These are phyloP conservation scores for Tauraco erythrolophus DNA, from an alignment of 2,113 vertebrate genomes.

Conservation along the genomic window DNA sequence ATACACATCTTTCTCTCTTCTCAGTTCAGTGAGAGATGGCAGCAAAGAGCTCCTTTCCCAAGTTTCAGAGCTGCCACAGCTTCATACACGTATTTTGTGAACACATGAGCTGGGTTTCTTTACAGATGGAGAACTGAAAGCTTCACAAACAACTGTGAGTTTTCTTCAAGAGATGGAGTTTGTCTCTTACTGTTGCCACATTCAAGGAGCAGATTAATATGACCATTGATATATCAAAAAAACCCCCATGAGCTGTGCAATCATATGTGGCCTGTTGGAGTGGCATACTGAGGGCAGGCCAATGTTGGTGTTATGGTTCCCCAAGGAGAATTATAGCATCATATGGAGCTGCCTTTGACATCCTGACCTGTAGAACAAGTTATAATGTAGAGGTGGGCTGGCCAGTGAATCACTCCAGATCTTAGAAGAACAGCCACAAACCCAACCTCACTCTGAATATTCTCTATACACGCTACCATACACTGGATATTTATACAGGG, in stretches of 20 bases:
- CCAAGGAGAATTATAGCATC: neutral
- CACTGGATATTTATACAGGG: neutral
- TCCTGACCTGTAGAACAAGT: neutral
- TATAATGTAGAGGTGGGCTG: neutral
- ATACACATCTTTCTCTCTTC: neutral
- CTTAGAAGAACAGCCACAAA: neutral
- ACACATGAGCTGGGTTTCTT: neutral
- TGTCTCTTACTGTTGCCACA: neutral
- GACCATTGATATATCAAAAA: neutral
- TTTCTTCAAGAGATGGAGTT: neutral
- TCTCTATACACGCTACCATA: neutral
- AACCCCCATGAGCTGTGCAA: neutral
- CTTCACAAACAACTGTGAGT: neutral
- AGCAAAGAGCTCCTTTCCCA: conserved; percentile 27
- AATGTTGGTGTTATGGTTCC: neutral
- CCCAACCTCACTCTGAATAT: neutral
- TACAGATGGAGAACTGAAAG: neutral
- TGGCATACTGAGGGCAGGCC: neutral
- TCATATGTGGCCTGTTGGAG: neutral
- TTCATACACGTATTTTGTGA: neutral
- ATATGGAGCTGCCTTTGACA: neutral
- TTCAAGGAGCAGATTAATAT: neutral
- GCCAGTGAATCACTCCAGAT: neutral
- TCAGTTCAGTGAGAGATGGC: conserved; percentile 15
- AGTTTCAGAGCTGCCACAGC: neutral